Base-by-base conservation (phyloP, 2,888 invertebrate species). In the Smittia aterrima region DNA sequence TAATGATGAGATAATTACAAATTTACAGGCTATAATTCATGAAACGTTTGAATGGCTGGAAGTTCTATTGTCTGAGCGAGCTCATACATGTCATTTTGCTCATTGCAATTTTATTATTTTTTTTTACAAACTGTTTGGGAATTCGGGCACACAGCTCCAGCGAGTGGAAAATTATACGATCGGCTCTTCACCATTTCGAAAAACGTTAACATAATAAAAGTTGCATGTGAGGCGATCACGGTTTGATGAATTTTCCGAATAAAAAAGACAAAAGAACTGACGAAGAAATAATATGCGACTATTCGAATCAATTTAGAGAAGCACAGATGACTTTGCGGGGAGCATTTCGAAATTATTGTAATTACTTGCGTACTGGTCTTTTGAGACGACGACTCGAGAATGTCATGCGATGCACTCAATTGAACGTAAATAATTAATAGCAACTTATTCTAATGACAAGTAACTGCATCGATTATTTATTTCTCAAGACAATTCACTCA, bases 91-190 rank as follows among this genome's bases (percentile, higher is more conserved):
- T 58, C 58, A 58, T 58, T 58, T 47, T 58, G 22, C 18, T 20
- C 58, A 58, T 22, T 58, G 58, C 58, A 58, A 58, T 18, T 47
- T 58, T 22, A 38, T 11, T 38, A 38, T 18, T 4, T 58, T 18
- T 58, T 58, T 58, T 3, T 18, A 9, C 6, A 58, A 58, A 58
- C 58, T 70, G 70, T 70, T 70, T 70, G 70, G 54, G 70, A 70
- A 70, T 70, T 70, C 70, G 70, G 70, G 70, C 70, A 70, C 22
- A 54, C 27, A 70, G 70, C 27, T 70, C 54, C 41, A 41, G 25
- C 25, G 41, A 70, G 70, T 70, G 70, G 70, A 70, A 70, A 70
- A 70, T 70, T 70, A 70, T 70, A 70, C 16, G 53, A 70, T 54
- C 16, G 32, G 47, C 47, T 47, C 47, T 47, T 47, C 47, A 47